Evolutionary conservation across 2,797 vertebrate genomes (phyloP), one percentile per base, ranked within the genome.

Genomic region (Rallus crepitans): DNA sequence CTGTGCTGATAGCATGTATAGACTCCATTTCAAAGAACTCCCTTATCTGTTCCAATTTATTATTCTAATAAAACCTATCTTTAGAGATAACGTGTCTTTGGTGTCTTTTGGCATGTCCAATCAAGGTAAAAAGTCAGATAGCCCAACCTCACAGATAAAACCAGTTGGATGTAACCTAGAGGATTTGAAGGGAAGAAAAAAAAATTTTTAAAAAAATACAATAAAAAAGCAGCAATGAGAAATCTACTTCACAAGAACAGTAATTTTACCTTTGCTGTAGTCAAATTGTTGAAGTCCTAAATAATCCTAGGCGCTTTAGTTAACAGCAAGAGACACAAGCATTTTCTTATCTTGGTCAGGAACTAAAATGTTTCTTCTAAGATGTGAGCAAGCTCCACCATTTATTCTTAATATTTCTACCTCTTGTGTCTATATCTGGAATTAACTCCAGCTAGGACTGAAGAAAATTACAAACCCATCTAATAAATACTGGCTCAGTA

Each of bases 1-100:
- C 15, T 79, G 45, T 45, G 39, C 65, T 90, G 88, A 87, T 87
- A 92, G 60, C 53, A 12, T 37, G 47, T 47, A 57, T 30, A 59
- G 50, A 63, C 91, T 65, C 27, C 21, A 59, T 73, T 91, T 96
- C 86, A 94, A 93, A 96, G 71, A 87, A 33, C 7, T 1, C 3
- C 20, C 40, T 89, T 93, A 96, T 82, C 78, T 95, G 12, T 31
- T 68, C 25, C 45, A 56, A 87, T 94, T 87, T 93, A 86, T 83
- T 87, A 85, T 87, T 94, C 50, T 90, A 84, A 83, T 78, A 89
- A 79, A 73, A 23, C 20, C 30, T 70, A 0, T 60, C 45, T 82
- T 89, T 11, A 8, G 57, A 89, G 76, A 89, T 64, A 93, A 64
- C 1, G 0, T 21, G 13, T 64, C 68, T 91, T 70, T 75, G 11